Evolutionary conservation across 1,140 invertebrate species (phyloP), one percentile per base, ranked within the genome.

Genomic region (Patella vulgata): DNA sequence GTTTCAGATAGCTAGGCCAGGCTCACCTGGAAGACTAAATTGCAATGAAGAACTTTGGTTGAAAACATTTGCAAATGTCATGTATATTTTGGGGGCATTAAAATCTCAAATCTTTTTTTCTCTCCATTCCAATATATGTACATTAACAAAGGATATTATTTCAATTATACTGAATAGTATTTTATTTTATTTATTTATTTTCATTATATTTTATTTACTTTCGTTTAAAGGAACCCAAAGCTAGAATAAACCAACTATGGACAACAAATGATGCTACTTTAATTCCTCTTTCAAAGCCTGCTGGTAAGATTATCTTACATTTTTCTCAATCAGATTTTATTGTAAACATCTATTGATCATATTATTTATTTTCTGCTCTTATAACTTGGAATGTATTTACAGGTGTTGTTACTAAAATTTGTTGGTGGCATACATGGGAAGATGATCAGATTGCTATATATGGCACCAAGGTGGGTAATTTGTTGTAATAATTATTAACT

Each of bases 391-490:
- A 43, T 17, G 17, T 25, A 23, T 59, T 71, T 71, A n/a, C 57
- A 80, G 80, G 79, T 27, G 50, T 67, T 47, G 86, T 88, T 25
- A 86, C 85, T 42, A 81, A 84, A 53, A 71, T 90, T 42, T 85
- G 87, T 1, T 92, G 91, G 91, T 92, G 91, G 91, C 88, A 90
- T 76, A 90, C 90, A 27, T 77, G 88, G 28, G 85, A 87, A 63
- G 86, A 87, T 56, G 85, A 86, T 70, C 87, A 90, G 58, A 86
- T 90, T 69, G 91, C 88, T 31, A 87, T 93, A 42, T 86, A 92
- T 63, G 91, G 90, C 28, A 91, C 89, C 55, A 89, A 91, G 74
- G 83, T 84, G 74, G 31, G 31, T 64, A 50, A n/a, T 48, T 56
- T 19, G 33, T 12, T 36, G 46, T 25, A 4, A n/a, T n/a, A n/a